These are phyloP conservation scores for Mystacides longicornis DNA, from an alignment of 2,888 invertebrate species.

Conservation along the genomic window DNA sequence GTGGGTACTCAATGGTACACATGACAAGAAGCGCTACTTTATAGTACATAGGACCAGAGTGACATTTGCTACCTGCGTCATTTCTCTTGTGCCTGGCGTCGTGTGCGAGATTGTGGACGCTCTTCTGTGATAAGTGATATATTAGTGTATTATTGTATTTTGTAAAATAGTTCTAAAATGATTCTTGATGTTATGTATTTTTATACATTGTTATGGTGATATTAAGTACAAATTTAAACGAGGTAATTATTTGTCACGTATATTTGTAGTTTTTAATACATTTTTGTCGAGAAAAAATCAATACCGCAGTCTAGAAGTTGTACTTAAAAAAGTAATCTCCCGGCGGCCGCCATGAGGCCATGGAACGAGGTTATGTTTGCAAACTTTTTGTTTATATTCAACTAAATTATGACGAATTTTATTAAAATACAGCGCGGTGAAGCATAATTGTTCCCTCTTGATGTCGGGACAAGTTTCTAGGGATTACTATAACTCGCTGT, in stretches of 20 bases:
- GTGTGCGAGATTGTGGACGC: conserved; percentile 9
- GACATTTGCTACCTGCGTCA: neutral
- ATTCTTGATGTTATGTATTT: conserved; percentile 21
- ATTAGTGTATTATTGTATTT: conserved; percentile 15
- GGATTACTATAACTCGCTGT: no score
- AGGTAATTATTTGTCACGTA: conserved; percentile 11
- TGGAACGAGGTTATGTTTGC: conserved; percentile 48
- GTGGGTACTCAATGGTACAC: no score
- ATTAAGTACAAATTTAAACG: conserved; percentile 18
- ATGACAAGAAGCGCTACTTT: neutral
- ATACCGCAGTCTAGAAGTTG: conserved; percentile 15
- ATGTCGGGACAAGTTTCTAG: no score
- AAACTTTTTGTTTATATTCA: no score
- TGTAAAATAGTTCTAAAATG: conserved; percentile 17
- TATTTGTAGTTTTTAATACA: neutral
- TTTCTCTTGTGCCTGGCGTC: conserved; percentile 18
- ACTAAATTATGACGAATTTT: no score
- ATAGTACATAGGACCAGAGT: neutral
- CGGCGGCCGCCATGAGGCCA: conserved; percentile 42
- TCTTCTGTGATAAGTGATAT: conserved; percentile 22
- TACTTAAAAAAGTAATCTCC: conserved; percentile 4
- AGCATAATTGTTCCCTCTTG: no score
- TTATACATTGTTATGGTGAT: conserved; percentile 22
- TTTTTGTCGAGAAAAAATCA: conserved; percentile 14
- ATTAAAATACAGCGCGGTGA: no score